Conservation (phyloP, 1,140 invertebrate species). For the Drosophila sp. region DNA sequence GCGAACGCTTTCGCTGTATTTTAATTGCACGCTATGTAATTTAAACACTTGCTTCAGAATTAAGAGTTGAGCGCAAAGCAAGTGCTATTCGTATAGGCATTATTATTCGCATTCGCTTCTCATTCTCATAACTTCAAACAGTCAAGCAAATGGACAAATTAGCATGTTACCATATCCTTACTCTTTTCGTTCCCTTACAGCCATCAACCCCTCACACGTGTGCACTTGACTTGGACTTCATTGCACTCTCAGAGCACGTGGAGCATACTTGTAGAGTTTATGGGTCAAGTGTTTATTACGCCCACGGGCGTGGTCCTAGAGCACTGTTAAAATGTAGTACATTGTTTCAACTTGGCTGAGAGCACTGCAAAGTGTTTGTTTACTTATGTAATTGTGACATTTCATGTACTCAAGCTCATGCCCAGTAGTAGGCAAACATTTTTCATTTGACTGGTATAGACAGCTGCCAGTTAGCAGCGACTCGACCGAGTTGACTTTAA, state of each 20-base stretch:
- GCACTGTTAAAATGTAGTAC: conserved; percentile 73
- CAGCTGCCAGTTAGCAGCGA: background rate
- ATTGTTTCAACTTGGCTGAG: conserved; percentile 56
- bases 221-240: conserved; percentile 79
- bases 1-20: conserved; percentile 44
- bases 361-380: conserved; percentile 67
- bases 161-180: conserved; percentile 56
- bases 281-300: conserved; percentile 82
- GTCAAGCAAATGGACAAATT: conserved; percentile 75
- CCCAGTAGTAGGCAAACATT: conserved; percentile 43
- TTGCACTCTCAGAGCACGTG: conserved; percentile 69
- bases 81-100: conserved; percentile 38
- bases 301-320: conserved; percentile 67
- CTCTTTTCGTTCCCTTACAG: background rate
- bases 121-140: conserved; percentile 17
- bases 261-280: conserved; percentile 74
- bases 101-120: conserved; percentile 12
- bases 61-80: conserved; percentile 56
- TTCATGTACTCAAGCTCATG: conserved; percentile 26
- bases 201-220: conserved; percentile 56
- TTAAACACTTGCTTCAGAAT: conserved; percentile 62
- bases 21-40: conserved; percentile 71
- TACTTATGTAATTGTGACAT: conserved; percentile 79
- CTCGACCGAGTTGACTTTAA: conserved; percentile 55
- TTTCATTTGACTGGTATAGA: conserved; percentile 13